These are phyloP conservation scores for Terrapene triunguis DNA, from an alignment of 2,113 vertebrate species.

Conservation along the genomic window DNA sequence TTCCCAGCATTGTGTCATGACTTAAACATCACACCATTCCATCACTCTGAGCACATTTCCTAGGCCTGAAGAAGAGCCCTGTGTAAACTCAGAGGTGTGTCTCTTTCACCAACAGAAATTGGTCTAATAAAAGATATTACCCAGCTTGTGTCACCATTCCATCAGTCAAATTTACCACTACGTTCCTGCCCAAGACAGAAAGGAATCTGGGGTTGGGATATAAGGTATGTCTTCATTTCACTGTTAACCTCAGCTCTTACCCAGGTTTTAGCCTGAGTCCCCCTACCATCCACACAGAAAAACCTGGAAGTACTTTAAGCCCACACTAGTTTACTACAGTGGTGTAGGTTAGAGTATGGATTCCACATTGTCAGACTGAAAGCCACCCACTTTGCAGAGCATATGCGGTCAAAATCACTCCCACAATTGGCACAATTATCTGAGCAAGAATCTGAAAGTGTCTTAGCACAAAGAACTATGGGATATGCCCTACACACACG, in stretches of 20 bases:
- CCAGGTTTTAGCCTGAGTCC: neutral
- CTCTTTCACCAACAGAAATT: neutral
- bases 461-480: neutral
- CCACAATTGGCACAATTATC: neutral
- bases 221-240: neutral
- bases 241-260: neutral
- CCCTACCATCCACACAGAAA: neutral
- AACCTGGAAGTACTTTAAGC: neutral
- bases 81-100: neutral
- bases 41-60: neutral
- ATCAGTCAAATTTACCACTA: neutral
- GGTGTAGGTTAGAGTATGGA: neutral
- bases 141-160: neutral
- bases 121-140: neutral
- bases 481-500: neutral
- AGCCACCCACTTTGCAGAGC: neutral
- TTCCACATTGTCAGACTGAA: neutral
- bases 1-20: neutral
- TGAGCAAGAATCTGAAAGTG: neutral
- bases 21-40: neutral
- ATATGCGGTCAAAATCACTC: neutral
- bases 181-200: neutral
- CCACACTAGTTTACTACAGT: neutral
- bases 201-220: neutral
- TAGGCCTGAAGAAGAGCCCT: neutral